Evolutionary conservation across 2,888 invertebrate genomes (phyloP), one percentile per base, ranked within the genome.

Genomic region (Phaedon cochleariae): DNA sequence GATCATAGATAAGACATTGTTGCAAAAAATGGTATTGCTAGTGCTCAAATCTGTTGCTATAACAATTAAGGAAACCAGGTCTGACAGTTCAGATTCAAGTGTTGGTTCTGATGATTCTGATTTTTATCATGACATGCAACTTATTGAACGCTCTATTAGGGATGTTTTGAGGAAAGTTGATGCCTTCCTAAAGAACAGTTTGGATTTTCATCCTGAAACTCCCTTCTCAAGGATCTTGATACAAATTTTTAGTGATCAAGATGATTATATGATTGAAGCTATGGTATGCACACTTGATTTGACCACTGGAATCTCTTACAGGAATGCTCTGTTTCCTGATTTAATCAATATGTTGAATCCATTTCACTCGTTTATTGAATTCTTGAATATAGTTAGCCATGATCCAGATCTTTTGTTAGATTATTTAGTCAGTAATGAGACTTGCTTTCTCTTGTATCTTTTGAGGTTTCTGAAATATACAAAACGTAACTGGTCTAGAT

Each of bases 211-310:
- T 83, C 95, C 95, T 0, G 94, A 94, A 81, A 93, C 93, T 70
- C 91, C 93, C 18, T 90, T 95, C 73, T 93, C 94, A 0, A 94
- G 95, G 84, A 93, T 95, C 87, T 87, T 96, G 57, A 92, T 95
- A 64, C 93, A 93, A 81, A 85, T 96, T 63, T 95, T 96, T 78
- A 92, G 92, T 75, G 95, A 96, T 83, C 95, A 96, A 81, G 95
- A 96, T 79, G 96, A 96, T 83, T 94, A 93, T 77, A 84, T 96
- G 74, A 93, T 96, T 64, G 96, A 96, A 85, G 92, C 94, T 2
- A 95, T 96, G 95, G 93, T 96, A 6, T 95, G 95, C 81, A 93
- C 94, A 37, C 83, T 96, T 54, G 95, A 96, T 82, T 94, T 95
- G 51, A 94, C 93, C 0, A 91, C 92, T 21, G 95, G 94, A 45